phyloP scores from a whole-genome alignment of 2,113 vertebrate genomes.

The Podarcis cretensis region DNA sequence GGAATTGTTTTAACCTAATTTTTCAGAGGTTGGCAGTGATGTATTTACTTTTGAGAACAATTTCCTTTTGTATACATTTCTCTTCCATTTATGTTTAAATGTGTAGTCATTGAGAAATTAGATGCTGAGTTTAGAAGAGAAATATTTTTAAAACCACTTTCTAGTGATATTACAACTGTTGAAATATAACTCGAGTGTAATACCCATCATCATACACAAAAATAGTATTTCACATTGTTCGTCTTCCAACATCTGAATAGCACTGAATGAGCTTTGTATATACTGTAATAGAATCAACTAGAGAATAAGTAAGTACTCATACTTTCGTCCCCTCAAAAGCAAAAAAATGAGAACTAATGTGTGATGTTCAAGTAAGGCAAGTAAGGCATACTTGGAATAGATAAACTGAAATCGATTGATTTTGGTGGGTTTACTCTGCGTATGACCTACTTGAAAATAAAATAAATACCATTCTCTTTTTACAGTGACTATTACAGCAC shows the following conservation, averaged over 20 bases:
- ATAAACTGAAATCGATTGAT: too few relatives aligned
- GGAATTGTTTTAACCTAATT: conserved; percentile 58
- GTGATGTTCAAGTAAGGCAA: too few relatives aligned
- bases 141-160: conserved; percentile 54
- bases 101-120: conserved; percentile 51
- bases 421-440: too few relatives aligned
- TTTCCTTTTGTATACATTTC: conserved; percentile 48
- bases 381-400: too few relatives aligned
- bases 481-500: neutral
- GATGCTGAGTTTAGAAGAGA: conserved; percentile 29
- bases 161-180: conserved; percentile 28
- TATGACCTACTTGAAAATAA: neutral
- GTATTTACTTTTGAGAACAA: conserved; percentile 54
- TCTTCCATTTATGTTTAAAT: conserved; percentile 51
- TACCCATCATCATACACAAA: conserved; percentile 28
- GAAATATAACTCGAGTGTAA: conserved; percentile 33
- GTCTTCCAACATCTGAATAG: conserved; percentile 7
- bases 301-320: neutral
- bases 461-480: neutral
- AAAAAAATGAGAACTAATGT: neutral
- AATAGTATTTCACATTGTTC: conserved; percentile 26
- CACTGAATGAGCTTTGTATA: conserved; percentile 25
- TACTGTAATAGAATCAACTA: conserved; percentile 6
- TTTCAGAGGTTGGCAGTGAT: conserved; percentile 65
- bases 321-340: neutral